Evolutionary conservation across 2,888 invertebrate species (phyloP).

Genomic region (Erebia palarica): DNA sequence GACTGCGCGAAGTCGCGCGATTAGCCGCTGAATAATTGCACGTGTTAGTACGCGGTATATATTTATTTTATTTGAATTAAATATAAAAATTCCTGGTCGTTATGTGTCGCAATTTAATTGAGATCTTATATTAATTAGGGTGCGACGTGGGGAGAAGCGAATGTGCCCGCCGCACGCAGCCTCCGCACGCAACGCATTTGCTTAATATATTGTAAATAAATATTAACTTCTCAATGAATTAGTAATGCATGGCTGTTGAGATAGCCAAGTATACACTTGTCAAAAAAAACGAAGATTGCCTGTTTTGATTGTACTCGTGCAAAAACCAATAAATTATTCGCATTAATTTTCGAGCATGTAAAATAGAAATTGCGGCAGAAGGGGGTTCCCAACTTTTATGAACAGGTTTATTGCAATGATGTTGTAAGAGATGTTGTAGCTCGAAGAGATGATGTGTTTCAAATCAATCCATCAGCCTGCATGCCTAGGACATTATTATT

Average conservation of each 20-base stretch:
- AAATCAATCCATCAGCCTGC: no score
- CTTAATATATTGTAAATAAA: constrained; percentile 40
- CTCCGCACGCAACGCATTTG: constrained; percentile 64
- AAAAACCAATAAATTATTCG: no score
- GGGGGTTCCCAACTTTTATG: no score
- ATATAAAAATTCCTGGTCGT: constrained; percentile 72
- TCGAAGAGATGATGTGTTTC: no score
- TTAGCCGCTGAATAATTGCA: constrained; percentile 17
- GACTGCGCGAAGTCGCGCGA: background rate
- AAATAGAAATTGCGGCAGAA: no score
- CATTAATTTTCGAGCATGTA: no score
- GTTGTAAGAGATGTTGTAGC: no score
- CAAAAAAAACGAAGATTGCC: no score
- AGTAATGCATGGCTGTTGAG: constrained; percentile 31
- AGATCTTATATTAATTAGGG: constrained; percentile 83
- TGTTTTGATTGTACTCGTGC: no score
- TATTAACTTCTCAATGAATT: constrained; percentile 46
- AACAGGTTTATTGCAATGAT: no score
- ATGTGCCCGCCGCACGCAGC: constrained; percentile 79
- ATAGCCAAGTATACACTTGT: background rate
- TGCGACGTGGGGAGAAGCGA: constrained; percentile 72
- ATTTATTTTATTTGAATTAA: constrained; percentile 31
- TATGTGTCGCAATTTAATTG: constrained; percentile 82
- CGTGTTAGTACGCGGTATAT: constrained; percentile 8
- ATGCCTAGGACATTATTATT: no score